Base-by-base conservation (phyloP, 2,888 invertebrate genomes). In the Caenorhabditis drosophilae region DNA sequence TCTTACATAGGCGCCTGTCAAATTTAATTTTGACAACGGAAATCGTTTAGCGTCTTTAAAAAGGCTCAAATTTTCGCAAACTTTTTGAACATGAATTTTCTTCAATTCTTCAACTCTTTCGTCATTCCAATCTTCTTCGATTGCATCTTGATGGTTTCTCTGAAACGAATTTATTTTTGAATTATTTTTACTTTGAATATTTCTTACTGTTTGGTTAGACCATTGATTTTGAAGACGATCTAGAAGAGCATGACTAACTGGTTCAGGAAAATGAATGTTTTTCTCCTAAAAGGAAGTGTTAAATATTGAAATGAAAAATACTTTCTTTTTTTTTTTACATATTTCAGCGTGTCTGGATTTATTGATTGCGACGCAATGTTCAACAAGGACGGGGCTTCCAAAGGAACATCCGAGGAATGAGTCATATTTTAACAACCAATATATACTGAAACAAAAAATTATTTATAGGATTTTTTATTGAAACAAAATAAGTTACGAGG, bases 321-420 rank as follows among this genome's bases (percentile, higher is more conserved):
- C n/a, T n/a, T n/a, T 47, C 4, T 36, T 36, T 36, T 36, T 36
- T 4, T 25, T 27, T 47, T 47, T 15, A 53, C 46, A 41, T 15
- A 2, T 12, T 26, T 22, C 22, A 42, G 40, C 16, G 51, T 27
- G 27, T 41, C 40, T 2, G 49, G 27, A 16, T 68, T 57, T 1
- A 74, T 47, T 11, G 61, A 47, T n/a, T 41, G 16, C 2, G 75
- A 68, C 1, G 72, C 60, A 25, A 75, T 53, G 15, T 58, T 44
- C 4, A 72, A 61, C 23, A 75, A 61, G 38, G 68, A 44, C 20
- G 75, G 75, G 41, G 75, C 75, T 31, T 56, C 49, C 9, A 75
- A 64, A 38, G 70, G 67, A 35, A 75, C 40, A 50, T 75, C 75
- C 54, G 57, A 48, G 1, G 58, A 52, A 44, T 67, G 52, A 22